Conservation (phyloP, 2,888 invertebrate genomes). For the Timema cristinae region DNA sequence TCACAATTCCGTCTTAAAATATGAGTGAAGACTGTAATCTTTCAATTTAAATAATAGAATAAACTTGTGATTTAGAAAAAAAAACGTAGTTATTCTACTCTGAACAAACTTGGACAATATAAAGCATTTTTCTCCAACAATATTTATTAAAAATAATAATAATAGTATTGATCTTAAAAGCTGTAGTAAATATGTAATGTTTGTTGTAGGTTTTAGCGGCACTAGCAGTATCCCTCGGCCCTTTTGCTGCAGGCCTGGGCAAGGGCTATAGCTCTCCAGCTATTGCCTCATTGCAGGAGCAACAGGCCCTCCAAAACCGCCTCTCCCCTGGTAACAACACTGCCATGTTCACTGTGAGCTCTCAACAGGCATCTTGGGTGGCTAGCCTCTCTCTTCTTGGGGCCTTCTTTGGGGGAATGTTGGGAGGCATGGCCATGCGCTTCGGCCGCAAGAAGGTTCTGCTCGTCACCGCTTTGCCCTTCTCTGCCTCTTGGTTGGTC, state of each 20-base stretch:
- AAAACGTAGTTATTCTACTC: no score
- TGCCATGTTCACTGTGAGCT: conserved; percentile 39
- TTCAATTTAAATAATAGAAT: no score
- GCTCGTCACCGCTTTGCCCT: conserved; percentile 66
- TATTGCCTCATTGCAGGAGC: conserved; percentile 60
- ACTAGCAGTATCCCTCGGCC: conserved; percentile 72
- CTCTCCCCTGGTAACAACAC: conserved; percentile 18
- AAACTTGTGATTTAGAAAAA: no score
- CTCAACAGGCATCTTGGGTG: conserved; percentile 77
- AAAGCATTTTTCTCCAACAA: no score
- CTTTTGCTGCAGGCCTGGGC: conserved; percentile 71
- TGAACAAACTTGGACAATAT: no score
- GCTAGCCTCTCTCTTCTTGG: conserved; percentile 75
- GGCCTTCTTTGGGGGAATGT: conserved; percentile 74
- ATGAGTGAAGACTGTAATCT: no score
- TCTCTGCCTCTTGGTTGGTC: conserved; percentile 75
- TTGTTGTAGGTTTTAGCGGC: conserved; percentile 65
- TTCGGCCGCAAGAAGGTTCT: conserved; percentile 67
- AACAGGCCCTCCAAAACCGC: conserved; percentile 32
- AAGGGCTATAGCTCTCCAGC: conserved; percentile 82
- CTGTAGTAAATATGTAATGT: no score
- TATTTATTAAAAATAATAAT: no score
- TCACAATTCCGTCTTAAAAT: no score
- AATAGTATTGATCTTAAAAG: no score
- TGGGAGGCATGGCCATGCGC: conserved; percentile 74